Evolutionary conservation across 2,888 invertebrate genomes (phyloP).

Genomic region (Aspidiotus destructor): DNA sequence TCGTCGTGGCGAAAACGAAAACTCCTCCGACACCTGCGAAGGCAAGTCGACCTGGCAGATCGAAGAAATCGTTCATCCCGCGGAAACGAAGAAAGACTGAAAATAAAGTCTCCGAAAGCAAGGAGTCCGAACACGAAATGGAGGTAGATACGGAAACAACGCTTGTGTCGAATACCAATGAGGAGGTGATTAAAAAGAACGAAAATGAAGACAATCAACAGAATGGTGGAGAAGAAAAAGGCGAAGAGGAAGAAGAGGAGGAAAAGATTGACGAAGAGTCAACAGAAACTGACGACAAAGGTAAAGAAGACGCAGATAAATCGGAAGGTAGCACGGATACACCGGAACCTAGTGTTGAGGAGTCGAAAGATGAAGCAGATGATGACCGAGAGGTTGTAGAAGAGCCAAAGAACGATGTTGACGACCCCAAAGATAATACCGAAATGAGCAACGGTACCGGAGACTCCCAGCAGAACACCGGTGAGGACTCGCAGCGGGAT

Average conservation of each 20-base stretch:
- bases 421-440: too few species aligned
- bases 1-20: not conserved
- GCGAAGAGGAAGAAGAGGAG: conserved; percentile 3
- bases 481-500: too few species aligned
- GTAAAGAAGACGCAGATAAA: not conserved
- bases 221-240: not conserved
- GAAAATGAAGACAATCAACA: not conserved
- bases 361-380: not conserved
- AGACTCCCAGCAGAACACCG: too few species aligned
- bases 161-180: not conserved
- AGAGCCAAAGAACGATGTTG: too few species aligned
- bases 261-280: not conserved
- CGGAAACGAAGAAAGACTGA: not conserved
- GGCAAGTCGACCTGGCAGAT: not conserved
- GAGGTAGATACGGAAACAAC: not conserved
- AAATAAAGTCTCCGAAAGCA: not conserved
- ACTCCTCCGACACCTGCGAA: not conserved
- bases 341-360: not conserved
- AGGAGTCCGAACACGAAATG: not conserved
- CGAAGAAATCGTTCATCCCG: not conserved
- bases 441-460: too few species aligned
- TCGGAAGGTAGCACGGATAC: not conserved
- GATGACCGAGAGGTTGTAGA: too few species aligned
- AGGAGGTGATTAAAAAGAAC: too few species aligned
- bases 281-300: not conserved